A percentile compares a stretch with the other conserved stretches of the same genome.
phyloP scores from a whole-genome alignment of 2,888 invertebrate species.

The Leptinotarsa haldemani region DNA sequence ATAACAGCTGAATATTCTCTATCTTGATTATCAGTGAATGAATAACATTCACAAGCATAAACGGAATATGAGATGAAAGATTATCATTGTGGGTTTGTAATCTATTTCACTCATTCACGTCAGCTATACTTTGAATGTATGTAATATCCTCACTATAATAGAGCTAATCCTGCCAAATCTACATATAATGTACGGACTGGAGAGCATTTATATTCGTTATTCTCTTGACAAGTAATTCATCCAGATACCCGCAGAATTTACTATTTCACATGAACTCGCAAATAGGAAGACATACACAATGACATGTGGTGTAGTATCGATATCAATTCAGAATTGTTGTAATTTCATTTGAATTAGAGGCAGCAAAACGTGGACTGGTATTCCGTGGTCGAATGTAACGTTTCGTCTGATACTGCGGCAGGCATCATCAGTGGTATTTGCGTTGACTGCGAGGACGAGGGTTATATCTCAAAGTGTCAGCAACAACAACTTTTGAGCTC shows the following conservation, averaged over 20 bases:
- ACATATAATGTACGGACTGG: background rate
- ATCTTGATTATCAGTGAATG: background rate
- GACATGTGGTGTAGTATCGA: too few species aligned
- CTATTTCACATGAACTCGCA: background rate
- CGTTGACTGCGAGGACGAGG: too few species aligned
- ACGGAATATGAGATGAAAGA: background rate
- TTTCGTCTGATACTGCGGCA: too few species aligned
- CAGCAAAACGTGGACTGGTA: too few species aligned
- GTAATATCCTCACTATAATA: background rate
- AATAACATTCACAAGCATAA: background rate
- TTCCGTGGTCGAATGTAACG: too few species aligned
- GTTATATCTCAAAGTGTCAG: too few species aligned
- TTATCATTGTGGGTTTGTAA: background rate
- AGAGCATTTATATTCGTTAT: background rate
- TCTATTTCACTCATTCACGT: background rate
- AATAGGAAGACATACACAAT: background rate
- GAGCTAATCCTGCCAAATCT: background rate
- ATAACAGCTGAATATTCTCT: too few species aligned
- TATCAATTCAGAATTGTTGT: too few species aligned
- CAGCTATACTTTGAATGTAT: background rate
- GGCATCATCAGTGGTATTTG: too few species aligned
- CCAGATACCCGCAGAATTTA: background rate
- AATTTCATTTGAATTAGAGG: too few species aligned
- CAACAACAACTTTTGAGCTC: too few species aligned
- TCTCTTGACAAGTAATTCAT: background rate